Base-by-base conservation (phyloP, 2,797 vertebrate genomes). In the Chaetophractus vellerosus region DNA sequence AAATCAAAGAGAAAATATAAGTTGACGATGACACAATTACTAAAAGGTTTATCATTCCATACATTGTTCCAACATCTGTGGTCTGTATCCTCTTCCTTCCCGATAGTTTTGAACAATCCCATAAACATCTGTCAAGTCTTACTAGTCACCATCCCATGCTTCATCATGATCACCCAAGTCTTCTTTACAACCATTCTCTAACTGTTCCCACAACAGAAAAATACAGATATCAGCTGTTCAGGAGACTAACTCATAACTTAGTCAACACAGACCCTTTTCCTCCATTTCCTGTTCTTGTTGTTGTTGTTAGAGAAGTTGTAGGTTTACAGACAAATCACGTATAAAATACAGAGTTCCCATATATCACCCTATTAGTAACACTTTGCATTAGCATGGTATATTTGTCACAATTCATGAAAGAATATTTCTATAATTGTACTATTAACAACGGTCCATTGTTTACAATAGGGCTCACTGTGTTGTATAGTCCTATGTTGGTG, bases 1-100 rank as follows among this genome's bases (percentile, higher is more conserved):
- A 96, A 96, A 94, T 80, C 33, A 93, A 93, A 95, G 31, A 81
- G 48, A 96, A 97, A 96, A 90, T 87, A 78, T n/a, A 83, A 93
- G 93, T 96, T 96, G 78, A 78, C 94, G 92, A 36, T 66, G 52
- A 83, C 55, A 89, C 81, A 82, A 85, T 94, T 92, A 38, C 79
- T 92, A 89, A 96, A 97, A 97, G 78, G 69, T 93, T 95, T 95
- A 45, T 31, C 88, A 24, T 85, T 95, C 91, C 91, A 84, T 86
- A 80, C 78, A 79, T 91, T 63, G 50, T 68, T 66, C 66, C 81
- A 94, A 76, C 90, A 97, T 88, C 90, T 96, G 92, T 84, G 48
- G 69, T 92, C 63, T 83, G 45, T 93, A 93, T 92, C 55, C 48
- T 85, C 90, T 93, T 92, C 28, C 84, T 96, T 92, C 90, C 64